phyloP scores from a whole-genome alignment of 2,113 vertebrate genomes.

The Megaptera novaeangliae region DNA sequence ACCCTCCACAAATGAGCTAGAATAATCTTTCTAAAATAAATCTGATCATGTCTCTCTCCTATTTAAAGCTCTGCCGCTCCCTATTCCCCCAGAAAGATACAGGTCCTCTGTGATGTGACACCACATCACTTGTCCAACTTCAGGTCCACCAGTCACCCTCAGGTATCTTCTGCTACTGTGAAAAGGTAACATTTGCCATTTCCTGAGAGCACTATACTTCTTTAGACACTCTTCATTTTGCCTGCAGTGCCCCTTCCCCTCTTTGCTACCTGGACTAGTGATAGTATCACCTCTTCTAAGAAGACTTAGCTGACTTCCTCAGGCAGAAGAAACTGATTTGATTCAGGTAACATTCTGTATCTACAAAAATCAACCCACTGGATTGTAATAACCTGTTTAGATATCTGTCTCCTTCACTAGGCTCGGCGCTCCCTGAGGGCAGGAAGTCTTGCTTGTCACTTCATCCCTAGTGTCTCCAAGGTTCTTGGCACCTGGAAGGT shows the following conservation, averaged over 20 bases:
- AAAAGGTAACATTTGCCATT: neutral
- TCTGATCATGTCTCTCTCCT: neutral
- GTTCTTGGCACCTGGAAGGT: neutral
- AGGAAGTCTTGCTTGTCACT: neutral
- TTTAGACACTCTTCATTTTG: neutral
- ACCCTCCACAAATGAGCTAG: neutral
- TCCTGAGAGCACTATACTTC: neutral
- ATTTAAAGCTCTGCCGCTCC: neutral
- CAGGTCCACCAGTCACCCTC: neutral
- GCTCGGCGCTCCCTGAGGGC: neutral
- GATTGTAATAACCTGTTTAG: neutral
- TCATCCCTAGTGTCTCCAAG: neutral
- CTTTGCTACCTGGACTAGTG: neutral
- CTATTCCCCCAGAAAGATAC: neutral
- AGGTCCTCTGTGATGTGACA: neutral
- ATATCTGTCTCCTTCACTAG: neutral
- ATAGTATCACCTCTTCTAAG: neutral
- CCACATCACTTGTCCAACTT: neutral
- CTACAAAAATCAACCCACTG: neutral
- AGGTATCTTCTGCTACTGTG: neutral
- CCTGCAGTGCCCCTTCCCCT: neutral
- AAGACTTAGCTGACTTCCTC: neutral
- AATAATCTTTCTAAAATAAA: neutral
- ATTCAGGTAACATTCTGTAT: neutral
- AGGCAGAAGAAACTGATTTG: neutral